phyloP scores from a whole-genome alignment of 2,888 invertebrate species.

The Gari tellinella region DNA sequence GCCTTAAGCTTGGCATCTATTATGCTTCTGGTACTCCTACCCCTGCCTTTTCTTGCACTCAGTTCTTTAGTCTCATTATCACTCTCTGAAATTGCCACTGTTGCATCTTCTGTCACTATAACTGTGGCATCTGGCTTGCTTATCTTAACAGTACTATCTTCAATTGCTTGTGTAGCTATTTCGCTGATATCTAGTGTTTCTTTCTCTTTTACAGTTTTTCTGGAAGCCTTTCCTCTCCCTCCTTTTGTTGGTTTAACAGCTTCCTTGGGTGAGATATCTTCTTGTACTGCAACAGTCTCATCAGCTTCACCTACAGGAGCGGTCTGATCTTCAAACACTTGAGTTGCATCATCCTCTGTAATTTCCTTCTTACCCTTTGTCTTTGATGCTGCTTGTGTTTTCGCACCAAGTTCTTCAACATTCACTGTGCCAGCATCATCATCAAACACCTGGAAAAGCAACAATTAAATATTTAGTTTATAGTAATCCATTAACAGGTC shows the following conservation, averaged over 20 bases:
- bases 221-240: neutral
- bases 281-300: constrained; percentile 24
- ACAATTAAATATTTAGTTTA: too few relatives aligned
- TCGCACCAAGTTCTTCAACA: too few relatives aligned
- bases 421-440: too few relatives aligned
- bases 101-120: constrained; percentile 16
- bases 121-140: neutral
- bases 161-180: constrained; percentile 9
- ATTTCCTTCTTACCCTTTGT: too few relatives aligned
- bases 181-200: neutral
- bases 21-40: too few relatives aligned
- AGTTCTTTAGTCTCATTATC: neutral
- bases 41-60: too few relatives aligned
- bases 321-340: constrained; percentile 27
- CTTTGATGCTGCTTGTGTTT: too few relatives aligned
- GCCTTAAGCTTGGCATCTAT: too few relatives aligned
- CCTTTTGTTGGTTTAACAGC: constrained; percentile 1
- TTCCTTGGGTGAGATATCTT: neutral
- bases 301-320: constrained; percentile 10
- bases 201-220: too few relatives aligned
- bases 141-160: neutral
- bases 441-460: too few relatives aligned
- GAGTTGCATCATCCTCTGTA: constrained; percentile 33
- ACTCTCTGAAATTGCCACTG: constrained; percentile 11
- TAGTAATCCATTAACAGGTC: too few relatives aligned